These are phyloP conservation scores for Colossoma macropomum DNA, from an alignment of 2,113 vertebrate genomes.

Conservation along the genomic window DNA sequence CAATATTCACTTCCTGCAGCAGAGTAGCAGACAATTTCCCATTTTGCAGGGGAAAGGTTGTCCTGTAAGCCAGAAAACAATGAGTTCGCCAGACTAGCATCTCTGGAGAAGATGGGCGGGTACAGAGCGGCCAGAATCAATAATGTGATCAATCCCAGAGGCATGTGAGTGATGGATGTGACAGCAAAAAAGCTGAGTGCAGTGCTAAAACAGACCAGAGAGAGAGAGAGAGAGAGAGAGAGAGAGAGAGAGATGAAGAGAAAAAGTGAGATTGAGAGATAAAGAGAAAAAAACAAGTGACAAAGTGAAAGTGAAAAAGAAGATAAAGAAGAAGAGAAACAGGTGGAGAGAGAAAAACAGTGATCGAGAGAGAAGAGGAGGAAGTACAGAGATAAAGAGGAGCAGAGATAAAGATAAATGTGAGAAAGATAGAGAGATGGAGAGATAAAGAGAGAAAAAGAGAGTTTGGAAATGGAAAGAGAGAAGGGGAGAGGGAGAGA, in stretches of 20 bases:
- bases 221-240: neutral
- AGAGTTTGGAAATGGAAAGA: neutral
- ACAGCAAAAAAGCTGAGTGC: constrained; percentile 40
- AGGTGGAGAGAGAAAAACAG: neutral
- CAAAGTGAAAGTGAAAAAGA: no score
- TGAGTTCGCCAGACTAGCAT: constrained; percentile 42
- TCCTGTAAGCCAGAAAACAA: constrained; percentile 39
- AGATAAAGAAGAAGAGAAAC: no score
- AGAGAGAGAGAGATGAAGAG: no score
- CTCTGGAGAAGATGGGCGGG: constrained; percentile 49
- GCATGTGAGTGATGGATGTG: constrained; percentile 52
- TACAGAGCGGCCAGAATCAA: constrained; percentile 63
- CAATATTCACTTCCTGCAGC: constrained; percentile 34
- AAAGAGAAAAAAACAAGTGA: no score
- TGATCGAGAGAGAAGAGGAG: no score
- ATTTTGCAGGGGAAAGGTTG: constrained; percentile 35
- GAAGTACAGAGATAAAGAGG: no score
- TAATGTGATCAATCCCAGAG: constrained; percentile 66
- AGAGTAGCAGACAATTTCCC: constrained; percentile 41
- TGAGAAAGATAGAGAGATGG: no score
- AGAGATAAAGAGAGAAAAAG: no score
- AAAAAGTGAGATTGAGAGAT: no score
- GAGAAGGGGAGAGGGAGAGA: neutral
- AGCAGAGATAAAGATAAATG: no score
- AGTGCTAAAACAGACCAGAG: constrained; percentile 40